These are phyloP conservation scores for Zosterops pallidus DNA, from an alignment of 2,113 vertebrate genomes.

Conservation along the genomic window DNA sequence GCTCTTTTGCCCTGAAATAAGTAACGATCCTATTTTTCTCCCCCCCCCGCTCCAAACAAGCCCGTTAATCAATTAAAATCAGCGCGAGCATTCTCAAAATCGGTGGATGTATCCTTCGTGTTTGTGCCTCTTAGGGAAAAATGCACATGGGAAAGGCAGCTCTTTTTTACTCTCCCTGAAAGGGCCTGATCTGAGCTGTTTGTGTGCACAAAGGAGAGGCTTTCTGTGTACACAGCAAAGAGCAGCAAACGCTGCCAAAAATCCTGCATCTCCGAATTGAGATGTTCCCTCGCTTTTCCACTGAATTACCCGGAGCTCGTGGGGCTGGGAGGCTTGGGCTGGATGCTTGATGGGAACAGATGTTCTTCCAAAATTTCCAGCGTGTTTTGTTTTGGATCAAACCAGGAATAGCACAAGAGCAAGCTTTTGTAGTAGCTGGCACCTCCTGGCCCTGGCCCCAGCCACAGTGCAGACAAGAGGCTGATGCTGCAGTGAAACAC, in stretches of 20 bases:
- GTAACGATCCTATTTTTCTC: background rate
- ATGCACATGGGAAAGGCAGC: background rate
- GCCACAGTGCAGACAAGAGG: background rate
- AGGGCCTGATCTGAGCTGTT: background rate
- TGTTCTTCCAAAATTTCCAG: conserved; percentile 41
- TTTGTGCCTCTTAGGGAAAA: background rate
- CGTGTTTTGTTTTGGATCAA: conserved; percentile 15
- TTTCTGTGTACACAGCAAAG: background rate
- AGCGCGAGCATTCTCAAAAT: background rate
- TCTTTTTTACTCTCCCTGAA: background rate
- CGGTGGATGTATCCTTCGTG: rapidly evolving
- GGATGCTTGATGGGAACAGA: background rate
- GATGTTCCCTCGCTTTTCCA: background rate
- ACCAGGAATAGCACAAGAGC: conserved; percentile 4
- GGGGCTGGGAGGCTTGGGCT: background rate
- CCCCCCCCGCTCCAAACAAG: background rate
- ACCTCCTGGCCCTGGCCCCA: conserved; percentile 6
- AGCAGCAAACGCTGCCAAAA: background rate
- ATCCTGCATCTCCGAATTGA: background rate
- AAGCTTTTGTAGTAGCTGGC: conserved; percentile 25
- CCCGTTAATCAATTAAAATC: background rate
- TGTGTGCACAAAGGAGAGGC: background rate
- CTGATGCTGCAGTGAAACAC: conserved; percentile 6
- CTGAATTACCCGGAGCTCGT: background rate
- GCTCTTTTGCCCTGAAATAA: background rate